Base-by-base conservation (phyloP, 92 coral and sea anemone genomes). In the Porites divaricata region DNA sequence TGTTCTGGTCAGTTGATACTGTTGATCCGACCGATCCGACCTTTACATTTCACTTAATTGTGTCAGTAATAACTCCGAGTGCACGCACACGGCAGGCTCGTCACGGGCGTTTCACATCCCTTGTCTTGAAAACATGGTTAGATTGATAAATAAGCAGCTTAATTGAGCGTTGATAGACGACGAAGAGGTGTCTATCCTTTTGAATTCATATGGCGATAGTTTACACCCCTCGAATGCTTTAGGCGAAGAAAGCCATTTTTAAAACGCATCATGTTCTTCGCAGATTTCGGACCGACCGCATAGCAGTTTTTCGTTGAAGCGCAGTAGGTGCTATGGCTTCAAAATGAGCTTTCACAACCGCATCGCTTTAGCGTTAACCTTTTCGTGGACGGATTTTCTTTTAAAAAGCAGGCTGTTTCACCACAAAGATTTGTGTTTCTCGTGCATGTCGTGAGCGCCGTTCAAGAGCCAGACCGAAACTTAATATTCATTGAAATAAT, bases 401-500 rank as follows among this genome's bases (percentile, higher is more conserved):
- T 20, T 66, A 16, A 51, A 4, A 71, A 72, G 41, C 78, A 59
- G 70, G 59, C 70, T 48, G 14, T 35, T 58, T 70, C 61, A 16
- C 41, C 56, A 23, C 68, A 21, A 45, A 23, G 67, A 9, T 56
- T 35, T 71, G 67, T 72, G 8, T 58, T 21, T 35, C 24, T 14
- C 59, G 86, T 81, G 86, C 86, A 81, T 81, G 86, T 72, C 86
- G 78, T 72, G 86, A 81, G 86, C 86, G 78, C 84, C 22, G n/a
- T 24, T 71, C 53, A 50, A 41, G 25, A 59, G 28, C 86, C 67
- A 81, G 86, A 81, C 86, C 75, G 86, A 57, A 81, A 81, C 45
- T 54, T 24, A 75, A 83, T 63, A 74, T 73, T 53, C 74, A 83
- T 74, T 88, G 90, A 88, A 90, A 86, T 70, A 72, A 70, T 85